Percentiles rank a stretch among this genome's conserved stretches.
phyloP scores from a whole-genome alignment of 2,888 invertebrate species.

The Spicauda simplicius region DNA sequence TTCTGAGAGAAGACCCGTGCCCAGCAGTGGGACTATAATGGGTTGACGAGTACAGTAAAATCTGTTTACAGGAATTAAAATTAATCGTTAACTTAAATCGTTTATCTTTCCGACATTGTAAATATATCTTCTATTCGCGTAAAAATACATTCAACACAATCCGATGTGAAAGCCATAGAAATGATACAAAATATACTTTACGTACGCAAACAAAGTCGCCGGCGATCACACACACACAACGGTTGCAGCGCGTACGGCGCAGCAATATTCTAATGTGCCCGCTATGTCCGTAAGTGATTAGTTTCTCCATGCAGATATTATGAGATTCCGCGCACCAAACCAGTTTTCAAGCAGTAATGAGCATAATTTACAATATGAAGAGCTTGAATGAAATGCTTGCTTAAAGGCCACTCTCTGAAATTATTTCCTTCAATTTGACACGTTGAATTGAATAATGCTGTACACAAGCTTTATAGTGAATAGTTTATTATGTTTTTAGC shows the following conservation, averaged over 20 bases:
- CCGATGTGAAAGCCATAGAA: not conserved
- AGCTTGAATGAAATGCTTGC: conserved; percentile 9
- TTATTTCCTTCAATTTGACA: conserved; percentile 22
- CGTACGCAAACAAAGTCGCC: not conserved
- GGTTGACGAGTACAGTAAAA: too few relatives aligned
- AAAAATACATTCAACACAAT: too few relatives aligned
- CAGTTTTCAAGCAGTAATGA: conserved; percentile 21
- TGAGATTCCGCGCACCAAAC: conserved; percentile 28
- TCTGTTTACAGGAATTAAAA: too few relatives aligned
- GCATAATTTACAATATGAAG: conserved; percentile 9
- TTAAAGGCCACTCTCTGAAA: conserved; percentile 23
- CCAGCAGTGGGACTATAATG: too few relatives aligned
- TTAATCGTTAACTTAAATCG: too few relatives aligned
- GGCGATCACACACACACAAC: not conserved
- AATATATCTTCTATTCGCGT: not conserved
- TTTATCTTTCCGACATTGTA: too few relatives aligned
- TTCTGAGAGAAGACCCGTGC: too few relatives aligned
- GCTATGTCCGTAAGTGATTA: conserved; percentile 42
- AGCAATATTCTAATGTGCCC: conserved; percentile 41
- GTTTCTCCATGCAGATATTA: conserved; percentile 36
- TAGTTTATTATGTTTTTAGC: not conserved
- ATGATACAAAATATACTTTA: not conserved
- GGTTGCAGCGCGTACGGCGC: not conserved
- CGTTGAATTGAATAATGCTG: conserved; percentile 10
- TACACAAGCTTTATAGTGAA: not conserved